Evolutionary conservation across 2,888 invertebrate genomes (phyloP).

Genomic region (Ornithoptera alexandrae): DNA sequence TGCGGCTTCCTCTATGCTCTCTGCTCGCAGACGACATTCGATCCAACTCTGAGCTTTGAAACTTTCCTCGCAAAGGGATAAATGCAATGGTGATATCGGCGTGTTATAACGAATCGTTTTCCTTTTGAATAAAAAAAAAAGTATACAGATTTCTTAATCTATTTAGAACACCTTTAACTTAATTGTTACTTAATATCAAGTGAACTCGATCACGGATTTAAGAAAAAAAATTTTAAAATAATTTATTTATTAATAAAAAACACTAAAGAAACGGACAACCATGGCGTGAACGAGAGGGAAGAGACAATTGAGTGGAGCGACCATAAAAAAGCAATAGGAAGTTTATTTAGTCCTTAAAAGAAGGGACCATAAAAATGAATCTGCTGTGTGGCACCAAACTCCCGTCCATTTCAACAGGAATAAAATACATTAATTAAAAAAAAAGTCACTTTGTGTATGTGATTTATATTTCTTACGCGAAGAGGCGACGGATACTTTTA

Average conservation of each 20-base stretch:
- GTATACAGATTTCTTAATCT: no score
- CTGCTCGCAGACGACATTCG: slow-evolving; percentile 6
- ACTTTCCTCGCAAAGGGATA: background rate
- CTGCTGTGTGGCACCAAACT: no score
- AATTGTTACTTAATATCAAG: background rate
- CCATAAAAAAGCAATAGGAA: slow-evolving; percentile 22
- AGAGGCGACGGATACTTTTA: no score
- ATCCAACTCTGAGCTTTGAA: background rate
- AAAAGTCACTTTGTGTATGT: no score
- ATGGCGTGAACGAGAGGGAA: background rate
- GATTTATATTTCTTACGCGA: no score
- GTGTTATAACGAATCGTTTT: no score
- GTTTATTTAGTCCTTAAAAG: slow-evolving; percentile 27
- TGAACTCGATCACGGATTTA: background rate
- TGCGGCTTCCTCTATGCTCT: slow-evolving; percentile 19
- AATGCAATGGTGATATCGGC: background rate
- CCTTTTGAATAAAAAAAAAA: no score
- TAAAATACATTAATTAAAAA: no score
- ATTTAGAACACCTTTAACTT: no score
- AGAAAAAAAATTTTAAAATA: no score
- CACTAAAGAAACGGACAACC: background rate
- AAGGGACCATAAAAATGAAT: slow-evolving; percentile 13
- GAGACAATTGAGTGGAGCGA: slow-evolving; percentile 7
- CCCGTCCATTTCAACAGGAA: no score
- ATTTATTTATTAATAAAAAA: background rate